Percentiles rank a stretch among this genome's conserved stretches.
Evolutionary conservation across 2,888 invertebrate species (phyloP).

Genomic region (Pherbina coryleti): DNA sequence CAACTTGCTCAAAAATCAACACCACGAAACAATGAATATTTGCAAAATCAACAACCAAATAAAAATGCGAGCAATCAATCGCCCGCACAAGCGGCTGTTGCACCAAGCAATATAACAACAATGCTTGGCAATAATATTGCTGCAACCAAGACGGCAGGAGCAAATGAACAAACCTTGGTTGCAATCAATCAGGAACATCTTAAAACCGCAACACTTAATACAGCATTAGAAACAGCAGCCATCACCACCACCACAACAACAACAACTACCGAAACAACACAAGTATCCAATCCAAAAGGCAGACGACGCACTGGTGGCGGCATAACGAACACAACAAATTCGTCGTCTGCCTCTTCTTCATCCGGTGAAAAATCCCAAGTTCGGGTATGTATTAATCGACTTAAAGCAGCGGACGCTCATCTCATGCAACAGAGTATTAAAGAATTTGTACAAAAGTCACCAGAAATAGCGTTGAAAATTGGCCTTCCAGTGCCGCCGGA

Average conservation of each 20-base stretch:
- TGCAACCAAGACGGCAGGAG: slow-evolving; percentile 48
- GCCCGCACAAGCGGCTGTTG: slow-evolving; percentile 76
- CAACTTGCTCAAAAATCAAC: slow-evolving; percentile 53
- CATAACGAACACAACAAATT: slow-evolving; percentile 28
- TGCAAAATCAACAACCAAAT: slow-evolving; percentile 53
- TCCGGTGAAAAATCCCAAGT: slow-evolving; percentile 62
- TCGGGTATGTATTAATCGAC: slow-evolving; percentile 68
- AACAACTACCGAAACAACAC: slow-evolving; percentile 29
- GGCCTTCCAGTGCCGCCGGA: slow-evolving; percentile 69
- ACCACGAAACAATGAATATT: slow-evolving; percentile 56
- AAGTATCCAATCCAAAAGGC: slow-evolving; percentile 62
- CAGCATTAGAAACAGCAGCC: slow-evolving; percentile 28
- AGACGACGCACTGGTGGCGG: slow-evolving; percentile 51
- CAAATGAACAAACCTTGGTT: slow-evolving; percentile 17
- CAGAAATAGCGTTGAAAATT: slow-evolving; percentile 73
- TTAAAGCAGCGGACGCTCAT: slow-evolving; percentile 72
- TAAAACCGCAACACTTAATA: slow-evolving; percentile 25
- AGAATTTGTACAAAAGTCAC: slow-evolving; percentile 76
- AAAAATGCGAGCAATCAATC: slow-evolving; percentile 69
- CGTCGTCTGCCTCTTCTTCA: slow-evolving; percentile 52
- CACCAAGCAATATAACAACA: slow-evolving; percentile 63
- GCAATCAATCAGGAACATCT: slow-evolving; percentile 13
- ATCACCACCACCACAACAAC: slow-evolving; percentile 28
- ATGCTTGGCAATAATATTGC: slow-evolving; percentile 41
- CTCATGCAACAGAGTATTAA: slow-evolving; percentile 77